Evolutionary conservation across 2,797 vertebrate species (phyloP), one percentile per base, ranked within the genome.

Genomic region (Ctenosaura bakeri): DNA sequence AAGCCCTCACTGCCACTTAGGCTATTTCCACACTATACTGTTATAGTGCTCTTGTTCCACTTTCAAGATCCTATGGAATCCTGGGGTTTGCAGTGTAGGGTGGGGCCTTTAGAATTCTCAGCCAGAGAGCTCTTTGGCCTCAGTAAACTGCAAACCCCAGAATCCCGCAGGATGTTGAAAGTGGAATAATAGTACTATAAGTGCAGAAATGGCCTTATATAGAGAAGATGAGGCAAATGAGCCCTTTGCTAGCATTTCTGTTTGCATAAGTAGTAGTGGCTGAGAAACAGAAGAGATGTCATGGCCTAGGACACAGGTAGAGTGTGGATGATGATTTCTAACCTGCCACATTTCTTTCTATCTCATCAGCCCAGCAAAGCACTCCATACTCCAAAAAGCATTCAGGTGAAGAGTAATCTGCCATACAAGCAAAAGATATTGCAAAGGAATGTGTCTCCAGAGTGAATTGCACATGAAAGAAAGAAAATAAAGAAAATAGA

Each of bases 401-500:
- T 18, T 71, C 35, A 54, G 42, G 35, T 35, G 42, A 56, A 86
- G 38, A 38, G 26, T 32, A 64, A 42, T 20, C 32, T 54, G 10
- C 29, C 18, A 7, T 66, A 7, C 26, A 50, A 74, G 54, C 42
- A 69, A 22, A 62, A 46, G 24, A 69, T 20, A 35, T 69, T 71
- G 50, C 46, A 73, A 73, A 85, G 66, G n/a, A 46, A 62, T 35
- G 29, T 54, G 12, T 26, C 85, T 83, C 6, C 78, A 84, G 89
- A 83, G 35, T 13, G 66, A 74, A 59, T 42, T n/a, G n/a, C 26
- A 62, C 29, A 42, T 10, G 54, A 26, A 0, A 80, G 69, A 32
- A 62, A 74, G 86, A 79, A 89, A 80, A 29, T 46, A 80, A 82
- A 46, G 54, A 54, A 62, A 88, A 89, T 2, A 16, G 38, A 59